phyloP scores from a whole-genome alignment of 2,113 vertebrate genomes.

The Crotophaga sulcirostris region DNA sequence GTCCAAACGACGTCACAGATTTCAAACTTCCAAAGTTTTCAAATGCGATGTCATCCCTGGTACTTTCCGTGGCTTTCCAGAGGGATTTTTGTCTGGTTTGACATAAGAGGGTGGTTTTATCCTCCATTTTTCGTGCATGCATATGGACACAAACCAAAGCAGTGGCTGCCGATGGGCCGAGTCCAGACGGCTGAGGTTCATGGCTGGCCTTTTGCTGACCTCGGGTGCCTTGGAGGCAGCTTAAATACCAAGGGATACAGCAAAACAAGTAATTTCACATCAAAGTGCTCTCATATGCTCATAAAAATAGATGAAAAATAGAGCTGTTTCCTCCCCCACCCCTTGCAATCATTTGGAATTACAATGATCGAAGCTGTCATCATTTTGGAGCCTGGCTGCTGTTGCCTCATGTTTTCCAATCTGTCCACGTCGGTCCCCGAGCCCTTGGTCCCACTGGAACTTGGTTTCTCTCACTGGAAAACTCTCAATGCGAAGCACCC shows the following conservation, averaged over 20 bases:
- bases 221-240: neutral
- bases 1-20: neutral
- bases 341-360: neutral
- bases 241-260: neutral
- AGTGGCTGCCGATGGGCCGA: neutral
- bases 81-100: neutral
- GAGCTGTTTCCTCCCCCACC: neutral
- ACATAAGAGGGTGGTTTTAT: neutral
- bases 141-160: neutral
- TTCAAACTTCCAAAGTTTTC: neutral
- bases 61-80: neutral
- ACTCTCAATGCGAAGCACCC: neutral
- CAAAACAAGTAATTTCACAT: constrained; percentile 34
- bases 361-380: neutral
- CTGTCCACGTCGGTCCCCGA: accelerated
- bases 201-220: constrained; percentile 12
- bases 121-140: neutral
- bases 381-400: accelerated
- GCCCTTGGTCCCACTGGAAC: neutral
- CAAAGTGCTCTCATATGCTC: constrained; percentile 29
- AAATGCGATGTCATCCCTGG: neutral
- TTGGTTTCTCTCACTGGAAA: neutral
- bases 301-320: constrained; percentile 45
- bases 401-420: neutral
- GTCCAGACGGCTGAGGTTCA: neutral